phyloP scores from a whole-genome alignment of 2,113 vertebrate species.

The Scatophagus argus region DNA sequence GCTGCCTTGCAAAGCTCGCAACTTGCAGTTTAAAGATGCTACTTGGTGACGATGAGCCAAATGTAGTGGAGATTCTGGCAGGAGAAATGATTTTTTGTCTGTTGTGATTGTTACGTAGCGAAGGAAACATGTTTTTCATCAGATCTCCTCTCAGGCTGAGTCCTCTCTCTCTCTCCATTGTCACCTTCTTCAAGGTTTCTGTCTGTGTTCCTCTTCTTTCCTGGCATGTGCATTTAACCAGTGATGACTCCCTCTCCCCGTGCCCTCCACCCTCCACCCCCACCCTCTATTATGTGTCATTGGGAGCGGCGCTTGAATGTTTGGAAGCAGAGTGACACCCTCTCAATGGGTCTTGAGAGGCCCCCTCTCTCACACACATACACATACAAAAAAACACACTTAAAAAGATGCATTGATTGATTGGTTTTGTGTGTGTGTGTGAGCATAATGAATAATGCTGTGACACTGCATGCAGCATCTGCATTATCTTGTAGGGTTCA shows the following conservation, averaged over 20 bases:
- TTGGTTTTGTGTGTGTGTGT: constrained; percentile 23
- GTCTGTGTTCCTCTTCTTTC: constrained; percentile 27
- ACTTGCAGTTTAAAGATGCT: constrained; percentile 19
- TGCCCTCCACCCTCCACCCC: constrained; percentile 30
- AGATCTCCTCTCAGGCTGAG: neutral
- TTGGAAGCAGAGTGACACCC: constrained; percentile 65
- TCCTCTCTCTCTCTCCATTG: constrained; percentile 5
- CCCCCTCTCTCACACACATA: constrained; percentile 3
- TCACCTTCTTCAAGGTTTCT: neutral
- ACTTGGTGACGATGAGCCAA: neutral
- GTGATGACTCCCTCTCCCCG: constrained; percentile 1
- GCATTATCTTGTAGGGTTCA: constrained; percentile 25
- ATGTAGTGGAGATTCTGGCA: neutral
- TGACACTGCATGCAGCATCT: constrained; percentile 52
- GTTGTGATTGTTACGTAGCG: neutral
- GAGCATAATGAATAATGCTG: constrained; percentile 32
- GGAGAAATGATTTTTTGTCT: neutral
- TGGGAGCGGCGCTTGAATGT: constrained; percentile 58
- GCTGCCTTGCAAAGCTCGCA: constrained; percentile 16
- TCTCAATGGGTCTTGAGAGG: constrained; percentile 61
- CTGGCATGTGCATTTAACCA: constrained; percentile 51
- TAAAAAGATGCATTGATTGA: constrained; percentile 36
- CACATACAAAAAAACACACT: constrained; percentile 7
- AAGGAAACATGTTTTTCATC: constrained; percentile 14
- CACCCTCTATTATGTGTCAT: constrained; percentile 52